Evolutionary conservation across 1,140 invertebrate genomes (phyloP).

Genomic region (Nasonia longicornis): DNA sequence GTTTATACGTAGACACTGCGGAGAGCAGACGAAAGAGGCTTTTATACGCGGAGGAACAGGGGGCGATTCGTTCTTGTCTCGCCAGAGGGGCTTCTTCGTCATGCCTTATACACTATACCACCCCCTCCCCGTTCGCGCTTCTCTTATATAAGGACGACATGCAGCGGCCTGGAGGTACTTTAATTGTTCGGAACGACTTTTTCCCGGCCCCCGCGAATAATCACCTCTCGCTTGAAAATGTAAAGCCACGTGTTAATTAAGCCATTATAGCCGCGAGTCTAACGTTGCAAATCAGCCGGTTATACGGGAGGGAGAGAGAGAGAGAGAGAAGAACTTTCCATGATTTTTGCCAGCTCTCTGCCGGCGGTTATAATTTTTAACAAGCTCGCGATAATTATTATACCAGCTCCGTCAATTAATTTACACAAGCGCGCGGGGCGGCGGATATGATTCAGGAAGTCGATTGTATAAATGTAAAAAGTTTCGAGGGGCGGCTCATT

Average conservation of each 20-base stretch:
- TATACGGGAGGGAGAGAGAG: too few species aligned
- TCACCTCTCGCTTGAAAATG: neutral
- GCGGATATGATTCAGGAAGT: conserved; percentile 26
- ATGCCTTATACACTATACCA: neutral
- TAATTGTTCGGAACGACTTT: neutral
- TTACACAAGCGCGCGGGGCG: neutral
- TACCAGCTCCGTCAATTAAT: neutral
- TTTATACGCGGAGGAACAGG: neutral
- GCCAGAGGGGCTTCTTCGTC: conserved; percentile 22
- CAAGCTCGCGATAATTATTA: conserved; percentile 18
- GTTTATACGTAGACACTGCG: neutral
- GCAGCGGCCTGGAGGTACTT: neutral
- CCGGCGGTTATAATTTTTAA: neutral
- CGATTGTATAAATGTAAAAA: conserved; percentile 35
- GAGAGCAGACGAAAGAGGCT: neutral
- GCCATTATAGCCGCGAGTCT: neutral
- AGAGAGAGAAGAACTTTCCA: neutral
- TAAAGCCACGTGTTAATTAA: neutral
- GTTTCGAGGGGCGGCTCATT: neutral
- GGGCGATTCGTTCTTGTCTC: conserved; percentile 29
- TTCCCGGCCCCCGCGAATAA: neutral
- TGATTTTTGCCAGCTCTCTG: neutral
- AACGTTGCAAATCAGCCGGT: neutral
- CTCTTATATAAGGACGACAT: neutral
- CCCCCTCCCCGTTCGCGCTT: neutral